Percentiles rank a stretch among this genome's conserved stretches.
phyloP scores from a whole-genome alignment of 2,113 vertebrate genomes.

The Hippocampus zosterae region DNA sequence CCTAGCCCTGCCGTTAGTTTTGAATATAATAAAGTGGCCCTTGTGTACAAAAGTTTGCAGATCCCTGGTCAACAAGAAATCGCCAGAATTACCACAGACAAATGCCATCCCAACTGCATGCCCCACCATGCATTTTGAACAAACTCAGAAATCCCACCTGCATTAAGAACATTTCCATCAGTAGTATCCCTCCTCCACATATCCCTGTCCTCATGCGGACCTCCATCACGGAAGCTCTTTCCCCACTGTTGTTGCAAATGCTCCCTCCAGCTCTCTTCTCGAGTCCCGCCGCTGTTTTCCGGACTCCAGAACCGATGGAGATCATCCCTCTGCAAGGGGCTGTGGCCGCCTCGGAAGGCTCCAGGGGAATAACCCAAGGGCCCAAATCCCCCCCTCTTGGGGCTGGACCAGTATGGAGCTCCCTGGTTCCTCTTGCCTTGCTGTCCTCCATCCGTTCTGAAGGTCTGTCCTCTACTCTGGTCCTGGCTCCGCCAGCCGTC shows the following conservation, averaged over 20 bases:
- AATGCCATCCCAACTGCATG: not conserved
- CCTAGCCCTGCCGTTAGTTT: not conserved
- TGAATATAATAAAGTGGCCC: not conserved
- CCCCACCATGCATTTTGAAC: not conserved
- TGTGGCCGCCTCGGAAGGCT: slow-evolving; percentile 68
- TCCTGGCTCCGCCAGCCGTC: slow-evolving; percentile 75
- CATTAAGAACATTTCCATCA: slow-evolving; percentile 55
- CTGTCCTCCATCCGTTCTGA: slow-evolving; percentile 69
- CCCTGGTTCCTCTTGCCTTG: slow-evolving; percentile 65
- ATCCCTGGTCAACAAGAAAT: not conserved
- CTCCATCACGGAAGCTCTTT: slow-evolving; percentile 67
- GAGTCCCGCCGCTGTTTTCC: slow-evolving; percentile 61
- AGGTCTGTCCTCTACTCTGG: slow-evolving; percentile 65
- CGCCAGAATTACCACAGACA: not conserved
- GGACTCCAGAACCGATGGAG: slow-evolving; percentile 66
- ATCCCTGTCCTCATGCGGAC: slow-evolving; percentile 57
- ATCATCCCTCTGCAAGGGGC: slow-evolving; percentile 77
- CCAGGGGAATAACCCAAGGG: slow-evolving; percentile 69
- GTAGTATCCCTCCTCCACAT: slow-evolving; percentile 25
- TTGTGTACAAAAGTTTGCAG: not conserved
- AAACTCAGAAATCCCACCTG: slow-evolving; percentile 50
- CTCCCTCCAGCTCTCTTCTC: slow-evolving; percentile 78
- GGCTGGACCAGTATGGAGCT: slow-evolving; percentile 67
- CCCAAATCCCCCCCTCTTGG: slow-evolving; percentile 69
- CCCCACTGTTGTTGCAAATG: slow-evolving; percentile 59